phyloP scores from a whole-genome alignment of 35 echinoderm and acorn worm genomes.

The Strongylocentrotus purpuratus region DNA sequence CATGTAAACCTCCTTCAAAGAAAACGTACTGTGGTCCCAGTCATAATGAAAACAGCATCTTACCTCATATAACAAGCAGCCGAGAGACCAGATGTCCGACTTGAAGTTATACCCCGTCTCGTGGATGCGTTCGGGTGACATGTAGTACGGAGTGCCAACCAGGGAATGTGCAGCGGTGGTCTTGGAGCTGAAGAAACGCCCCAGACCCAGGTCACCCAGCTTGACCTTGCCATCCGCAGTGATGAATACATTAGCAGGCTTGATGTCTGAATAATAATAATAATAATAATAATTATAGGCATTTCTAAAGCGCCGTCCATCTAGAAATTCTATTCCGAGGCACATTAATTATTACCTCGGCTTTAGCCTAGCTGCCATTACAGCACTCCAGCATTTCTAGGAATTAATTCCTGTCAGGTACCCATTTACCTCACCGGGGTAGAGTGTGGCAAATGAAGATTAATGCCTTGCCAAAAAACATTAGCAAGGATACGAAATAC shows the following conservation, averaged over 20 bases:
- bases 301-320: too few species aligned
- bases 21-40: too few species aligned
- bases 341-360: too few species aligned
- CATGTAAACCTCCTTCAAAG: too few species aligned
- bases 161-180: conserved; percentile 97
- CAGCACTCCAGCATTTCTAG: too few species aligned
- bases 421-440: too few species aligned
- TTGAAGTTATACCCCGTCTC: conserved; percentile 99
- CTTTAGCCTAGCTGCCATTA: too few species aligned
- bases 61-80: conserved; percentile 97
- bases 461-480: too few species aligned
- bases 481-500: too few species aligned
- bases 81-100: conserved; percentile 97
- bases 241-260: conserved; percentile 99
- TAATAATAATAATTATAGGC: conserved; percentile 37
- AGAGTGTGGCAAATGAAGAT: too few species aligned
- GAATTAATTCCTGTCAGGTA: too few species aligned
- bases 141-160: conserved; percentile 99
- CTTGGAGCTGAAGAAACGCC: conserved; percentile 98
- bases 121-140: conserved; percentile 98
- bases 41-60: conserved; percentile 1
- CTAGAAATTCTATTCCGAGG: too few species aligned
- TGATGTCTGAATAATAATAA: conserved; percentile 71
- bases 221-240: conserved; percentile 94
- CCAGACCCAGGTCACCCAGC: conserved; percentile 88